Evolutionary conservation across 2,888 invertebrate species (phyloP).

Genomic region (Nasonia oneida): DNA sequence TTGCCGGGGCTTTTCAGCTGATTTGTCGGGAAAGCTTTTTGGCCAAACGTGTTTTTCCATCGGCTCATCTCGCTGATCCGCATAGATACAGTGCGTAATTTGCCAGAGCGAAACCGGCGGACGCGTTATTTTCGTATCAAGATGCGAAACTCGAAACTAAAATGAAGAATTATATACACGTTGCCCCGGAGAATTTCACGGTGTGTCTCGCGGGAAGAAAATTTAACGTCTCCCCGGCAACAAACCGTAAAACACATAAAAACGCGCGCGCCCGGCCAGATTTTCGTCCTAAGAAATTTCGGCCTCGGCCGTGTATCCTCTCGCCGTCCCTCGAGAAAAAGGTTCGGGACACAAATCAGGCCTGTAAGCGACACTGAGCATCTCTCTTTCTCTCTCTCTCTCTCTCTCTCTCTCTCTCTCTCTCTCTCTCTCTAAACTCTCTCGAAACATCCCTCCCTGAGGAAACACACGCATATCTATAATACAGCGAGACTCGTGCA

Average conservation of each 20-base stretch:
- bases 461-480: constrained; percentile 28
- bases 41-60: neutral
- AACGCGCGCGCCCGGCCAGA: neutral
- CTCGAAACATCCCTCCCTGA: constrained; percentile 66
- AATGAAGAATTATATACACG: neutral
- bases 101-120: neutral
- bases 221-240: constrained; percentile 21
- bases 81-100: neutral
- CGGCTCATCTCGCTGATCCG: neutral
- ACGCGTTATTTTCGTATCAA: neutral
- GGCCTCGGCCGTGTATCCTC: neutral
- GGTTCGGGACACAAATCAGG: constrained; percentile 72
- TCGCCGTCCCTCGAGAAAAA: constrained; percentile 24
- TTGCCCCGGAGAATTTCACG: constrained; percentile 31
- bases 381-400: constrained; percentile 60
- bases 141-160: neutral
- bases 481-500: constrained; percentile 42
- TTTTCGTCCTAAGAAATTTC: constrained; percentile 12
- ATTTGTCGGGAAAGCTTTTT: neutral
- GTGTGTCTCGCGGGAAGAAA: constrained; percentile 15
- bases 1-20: neutral
- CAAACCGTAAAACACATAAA: constrained; percentile 5
- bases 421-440: constrained; percentile 56
- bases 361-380: constrained; percentile 31
- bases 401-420: no score